Evolutionary conservation across 2,888 invertebrate genomes (phyloP), one percentile per base, ranked within the genome.

Genomic region (Selenia dentaria): DNA sequence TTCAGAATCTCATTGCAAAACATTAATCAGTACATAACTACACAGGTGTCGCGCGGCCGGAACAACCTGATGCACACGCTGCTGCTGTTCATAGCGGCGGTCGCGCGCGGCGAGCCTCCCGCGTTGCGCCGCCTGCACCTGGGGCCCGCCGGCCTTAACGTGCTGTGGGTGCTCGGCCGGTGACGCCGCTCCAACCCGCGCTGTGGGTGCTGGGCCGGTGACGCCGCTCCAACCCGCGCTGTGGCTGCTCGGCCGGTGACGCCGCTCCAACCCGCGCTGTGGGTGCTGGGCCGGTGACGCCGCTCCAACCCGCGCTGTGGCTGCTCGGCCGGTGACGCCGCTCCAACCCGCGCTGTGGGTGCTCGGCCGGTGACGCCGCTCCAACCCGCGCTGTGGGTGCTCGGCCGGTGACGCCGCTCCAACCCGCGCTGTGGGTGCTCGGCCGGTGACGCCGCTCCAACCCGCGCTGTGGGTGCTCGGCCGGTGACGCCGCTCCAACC

Each of bases 31-130:
- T n/a, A n/a, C n/a, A n/a, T n/a, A n/a, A n/a, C n/a, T n/a, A n/a
- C n/a, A 40, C 52, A 70, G 59, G 61, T 64, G 59, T 57, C 66
- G 11, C 33, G 22, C 22, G 47, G 97, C 37, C 93, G 97, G 67
- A 96, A 97, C 88, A 98, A 97, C 87, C 85, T 98, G 67, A 96
- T 97, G 76, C 96, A 97, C 79, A 94, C 96, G 36, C 92, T 98
- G 52, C 92, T 98, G 64, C 92, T 97, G 67, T 96, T 98, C 77
- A 77, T 97, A 65, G 94, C 96, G 54, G 95, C 94, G 91, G 54
- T 93, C 92, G 72, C 92, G 94, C 67, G 94, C 39, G 55, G 45
- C 27, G 95, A 32, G 94, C 96, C 93, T 51, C 79, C 80, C 94
- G 70, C 79, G 44, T 70, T 80, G 25, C 68, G 61, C 37, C 75